Percentiles rank a stretch among this genome's conserved stretches.
These are phyloP conservation scores for Cydia pomonella DNA, from an alignment of 1,140 invertebrate genomes.

Conservation along the genomic window DNA sequence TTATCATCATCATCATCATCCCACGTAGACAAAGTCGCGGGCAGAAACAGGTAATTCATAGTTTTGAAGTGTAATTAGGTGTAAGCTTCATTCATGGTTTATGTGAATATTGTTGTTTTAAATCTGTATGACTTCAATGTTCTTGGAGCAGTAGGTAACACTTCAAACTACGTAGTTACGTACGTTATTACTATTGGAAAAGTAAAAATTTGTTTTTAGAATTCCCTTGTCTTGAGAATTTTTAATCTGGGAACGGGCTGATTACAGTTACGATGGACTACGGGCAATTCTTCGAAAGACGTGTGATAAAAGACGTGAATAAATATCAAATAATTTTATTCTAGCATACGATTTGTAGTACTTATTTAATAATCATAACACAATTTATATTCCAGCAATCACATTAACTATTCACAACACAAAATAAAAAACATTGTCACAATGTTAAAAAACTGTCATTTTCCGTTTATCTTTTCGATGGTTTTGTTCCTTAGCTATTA, in stretches of 20 bases:
- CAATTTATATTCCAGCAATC: background rate
- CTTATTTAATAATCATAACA: background rate
- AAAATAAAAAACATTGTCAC: background rate
- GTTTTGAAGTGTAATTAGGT: too few relatives aligned
- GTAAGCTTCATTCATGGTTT: too few relatives aligned
- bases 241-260: too few relatives aligned
- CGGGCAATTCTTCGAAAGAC: too few relatives aligned
- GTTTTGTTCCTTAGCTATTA: slow-evolving; percentile 85
- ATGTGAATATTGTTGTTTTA: too few relatives aligned
- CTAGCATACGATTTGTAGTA: slow-evolving; percentile 11
- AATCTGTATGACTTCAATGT: background rate
- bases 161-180: background rate
- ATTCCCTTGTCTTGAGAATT: too few relatives aligned
- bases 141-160: background rate
- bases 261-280: too few relatives aligned
- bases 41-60: too few relatives aligned
- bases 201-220: background rate
- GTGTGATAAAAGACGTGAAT: too few relatives aligned
- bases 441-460: slow-evolving; percentile 71
- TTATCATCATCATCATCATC: too few relatives aligned
- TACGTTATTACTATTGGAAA: background rate
- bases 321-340: background rate
- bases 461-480: slow-evolving; percentile 83
- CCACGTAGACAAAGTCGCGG: too few relatives aligned
- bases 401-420: background rate